Evolutionary conservation across 37 sponge, comb jelly and placozoan species (phyloP), one percentile per base, ranked within the genome.

Genomic region (Theonella swinhoei): DNA sequence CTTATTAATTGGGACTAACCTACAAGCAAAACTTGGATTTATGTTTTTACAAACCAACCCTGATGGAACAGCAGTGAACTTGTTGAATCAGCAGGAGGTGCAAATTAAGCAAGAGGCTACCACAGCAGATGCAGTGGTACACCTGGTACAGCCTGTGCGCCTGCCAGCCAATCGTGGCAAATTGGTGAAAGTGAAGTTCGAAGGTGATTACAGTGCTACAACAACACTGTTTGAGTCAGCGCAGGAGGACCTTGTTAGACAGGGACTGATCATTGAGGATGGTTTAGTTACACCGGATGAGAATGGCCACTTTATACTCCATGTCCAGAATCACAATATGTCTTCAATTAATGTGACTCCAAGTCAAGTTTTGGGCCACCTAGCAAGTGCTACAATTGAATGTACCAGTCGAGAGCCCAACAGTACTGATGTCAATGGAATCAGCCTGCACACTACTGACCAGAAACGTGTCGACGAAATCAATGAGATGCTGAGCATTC

Each of bases 361-460:
- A 24, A 17, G 41, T 17, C 9, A 32, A 22, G 40, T 72, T 11
- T 17, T 72, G 11, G 74, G 74, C 17, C 20, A 19, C 60, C 60
- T 58, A n/a, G n/a, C n/a, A n/a, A n/a, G n/a, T n/a, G n/a, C n/a
- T n/a, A n/a, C n/a, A n/a, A n/a, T n/a, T n/a, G n/a, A n/a, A n/a
- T n/a, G n/a, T n/a, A n/a, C n/a, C n/a, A n/a, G n/a, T n/a, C n/a
- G n/a, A n/a, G n/a, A n/a, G n/a, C n/a, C n/a, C n/a, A n/a, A n/a
- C n/a, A n/a, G n/a, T n/a, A n/a, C n/a, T n/a, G n/a, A n/a, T n/a
- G n/a, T n/a, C n/a, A n/a, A 79, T 72, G 83, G 83, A 4, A 39
- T 32, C 5, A 32, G 41, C n/a, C 77, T 87, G 5, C 87, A 87
- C 34, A 80, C 82, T 39, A 87, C 87, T 20, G 91, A 90, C 74